These are phyloP conservation scores for Eupithecia vulgata DNA, from an alignment of 2,888 invertebrate species.

Conservation along the genomic window DNA sequence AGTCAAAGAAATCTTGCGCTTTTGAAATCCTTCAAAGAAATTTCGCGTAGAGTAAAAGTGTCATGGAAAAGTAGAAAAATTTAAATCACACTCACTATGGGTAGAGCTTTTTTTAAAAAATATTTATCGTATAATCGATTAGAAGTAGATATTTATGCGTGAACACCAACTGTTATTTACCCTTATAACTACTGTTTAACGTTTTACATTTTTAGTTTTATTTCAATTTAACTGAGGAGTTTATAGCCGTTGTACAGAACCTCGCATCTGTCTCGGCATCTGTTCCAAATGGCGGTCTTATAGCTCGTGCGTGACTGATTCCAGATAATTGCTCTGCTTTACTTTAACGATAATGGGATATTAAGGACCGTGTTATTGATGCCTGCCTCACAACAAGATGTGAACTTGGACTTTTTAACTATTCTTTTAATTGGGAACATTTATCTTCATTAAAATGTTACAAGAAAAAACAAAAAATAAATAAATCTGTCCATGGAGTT, in stretches of 20 bases:
- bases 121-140: not conserved
- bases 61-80: not conserved
- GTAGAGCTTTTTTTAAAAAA: not conserved
- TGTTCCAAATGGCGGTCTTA: constrained; percentile 34
- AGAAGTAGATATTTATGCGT: not conserved
- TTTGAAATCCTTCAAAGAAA: not conserved
- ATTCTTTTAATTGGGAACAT: constrained; percentile 24
- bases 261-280: constrained; percentile 20
- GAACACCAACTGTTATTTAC: not conserved
- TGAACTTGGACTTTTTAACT: constrained; percentile 34
- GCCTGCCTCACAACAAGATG: constrained; percentile 36
- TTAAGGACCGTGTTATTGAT: constrained; percentile 74
- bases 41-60: not conserved
- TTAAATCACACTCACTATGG: not conserved
- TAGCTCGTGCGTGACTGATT: constrained; percentile 70
- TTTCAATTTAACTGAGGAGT: not conserved
- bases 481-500: not conserved
- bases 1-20: too few species aligned
- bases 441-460: constrained; percentile 33
- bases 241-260: constrained; percentile 20
- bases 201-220: not conserved
- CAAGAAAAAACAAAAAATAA: not conserved
- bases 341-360: constrained; percentile 58
- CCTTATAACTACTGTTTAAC: not conserved
- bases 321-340: constrained; percentile 50